Percentiles rank a stretch among this genome's conserved stretches.
phyloP scores from a whole-genome alignment of 2,113 vertebrate genomes.

The Phasianus colchicus region DNA sequence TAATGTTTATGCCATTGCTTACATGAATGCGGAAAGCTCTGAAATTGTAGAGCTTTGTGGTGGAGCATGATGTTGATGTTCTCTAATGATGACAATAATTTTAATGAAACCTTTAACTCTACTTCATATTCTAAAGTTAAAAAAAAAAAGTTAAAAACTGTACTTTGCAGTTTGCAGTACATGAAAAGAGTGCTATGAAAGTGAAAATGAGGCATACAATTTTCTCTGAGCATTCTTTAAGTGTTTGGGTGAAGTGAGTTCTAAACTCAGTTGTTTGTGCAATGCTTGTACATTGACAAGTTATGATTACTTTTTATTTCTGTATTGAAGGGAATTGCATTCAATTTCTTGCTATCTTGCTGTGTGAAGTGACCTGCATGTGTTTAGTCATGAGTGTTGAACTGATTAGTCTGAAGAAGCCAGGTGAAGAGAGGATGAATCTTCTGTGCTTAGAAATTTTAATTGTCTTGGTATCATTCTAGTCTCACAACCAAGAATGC shows the following conservation, averaged over 20 bases:
- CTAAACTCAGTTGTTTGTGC: neutral
- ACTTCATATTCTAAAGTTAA: neutral
- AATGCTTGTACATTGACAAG: neutral
- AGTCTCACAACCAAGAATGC: neutral
- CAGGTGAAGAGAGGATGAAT: neutral
- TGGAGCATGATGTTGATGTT: neutral
- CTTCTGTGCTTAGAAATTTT: neutral
- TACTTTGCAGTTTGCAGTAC: neutral
- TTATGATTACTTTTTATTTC: neutral
- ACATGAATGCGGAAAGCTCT: constrained; percentile 9
- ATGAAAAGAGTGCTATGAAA: neutral
- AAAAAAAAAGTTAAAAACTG: neutral
- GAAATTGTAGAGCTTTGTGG: neutral
- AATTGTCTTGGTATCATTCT: neutral
- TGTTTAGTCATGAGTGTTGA: neutral
- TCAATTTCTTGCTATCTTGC: neutral
- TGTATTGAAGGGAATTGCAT: neutral
- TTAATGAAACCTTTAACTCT: neutral
- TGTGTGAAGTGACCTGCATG: neutral
- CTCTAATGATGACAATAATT: neutral
- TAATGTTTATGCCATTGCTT: constrained; percentile 3
- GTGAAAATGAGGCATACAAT: neutral
- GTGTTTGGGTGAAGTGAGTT: neutral
- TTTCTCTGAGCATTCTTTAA: neutral
- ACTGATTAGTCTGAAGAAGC: neutral